phyloP scores from a whole-genome alignment of 1,140 invertebrate genomes.

The Drosophila pandora region DNA sequence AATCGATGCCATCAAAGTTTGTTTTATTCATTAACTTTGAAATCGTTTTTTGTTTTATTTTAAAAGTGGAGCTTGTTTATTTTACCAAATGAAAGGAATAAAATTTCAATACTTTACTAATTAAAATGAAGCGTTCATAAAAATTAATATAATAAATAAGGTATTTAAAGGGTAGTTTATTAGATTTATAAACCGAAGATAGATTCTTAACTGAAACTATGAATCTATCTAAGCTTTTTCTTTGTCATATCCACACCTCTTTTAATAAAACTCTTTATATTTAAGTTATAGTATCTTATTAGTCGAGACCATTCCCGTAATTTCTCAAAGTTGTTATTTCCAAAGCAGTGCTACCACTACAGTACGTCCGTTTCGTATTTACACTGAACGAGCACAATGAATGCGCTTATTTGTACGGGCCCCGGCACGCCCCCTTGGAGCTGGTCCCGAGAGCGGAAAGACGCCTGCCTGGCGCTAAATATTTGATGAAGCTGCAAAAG shows the following conservation, averaged over 20 bases:
- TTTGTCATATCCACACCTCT: too few relatives aligned
- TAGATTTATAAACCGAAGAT: too few relatives aligned
- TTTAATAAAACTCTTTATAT: too few relatives aligned
- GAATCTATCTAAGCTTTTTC: too few relatives aligned
- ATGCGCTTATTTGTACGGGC: conserved; percentile 55
- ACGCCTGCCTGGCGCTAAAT: conserved; percentile 69
- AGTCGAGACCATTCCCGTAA: conserved; percentile 3
- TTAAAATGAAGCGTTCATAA: too few relatives aligned
- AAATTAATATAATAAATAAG: too few relatives aligned
- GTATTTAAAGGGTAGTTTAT: too few relatives aligned
- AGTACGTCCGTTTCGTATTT: conserved; percentile 71
- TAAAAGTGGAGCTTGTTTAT: too few relatives aligned
- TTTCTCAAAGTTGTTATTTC: conserved; percentile 47
- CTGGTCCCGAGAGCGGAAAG: conserved; percentile 12
- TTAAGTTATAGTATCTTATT: conserved; percentile 10
- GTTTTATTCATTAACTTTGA: conserved; percentile 36
- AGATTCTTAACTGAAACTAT: too few relatives aligned
- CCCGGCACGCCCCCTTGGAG: not conserved
- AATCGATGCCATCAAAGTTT: conserved; percentile 23
- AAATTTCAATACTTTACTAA: too few relatives aligned
- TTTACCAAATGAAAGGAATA: too few relatives aligned
- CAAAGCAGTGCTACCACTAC: conserved; percentile 49
- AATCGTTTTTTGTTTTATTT: not conserved
- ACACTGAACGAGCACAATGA: conserved; percentile 75
- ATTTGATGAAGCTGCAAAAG: conserved; percentile 74